phyloP scores from a whole-genome alignment of 2,113 vertebrate genomes.

The Hiodon tergisus region DNA sequence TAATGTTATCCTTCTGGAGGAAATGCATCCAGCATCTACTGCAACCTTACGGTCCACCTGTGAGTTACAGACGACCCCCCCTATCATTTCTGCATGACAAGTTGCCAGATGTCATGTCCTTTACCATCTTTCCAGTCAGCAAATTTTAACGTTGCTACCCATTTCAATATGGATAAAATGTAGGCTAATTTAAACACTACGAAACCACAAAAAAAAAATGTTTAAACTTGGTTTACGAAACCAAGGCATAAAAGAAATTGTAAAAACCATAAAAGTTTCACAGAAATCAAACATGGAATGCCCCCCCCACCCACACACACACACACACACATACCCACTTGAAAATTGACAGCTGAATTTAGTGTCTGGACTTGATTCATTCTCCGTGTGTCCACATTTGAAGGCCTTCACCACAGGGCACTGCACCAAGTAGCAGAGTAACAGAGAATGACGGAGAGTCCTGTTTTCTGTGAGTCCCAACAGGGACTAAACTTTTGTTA shows the following conservation, averaged over 20 bases:
- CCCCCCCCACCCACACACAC: neutral
- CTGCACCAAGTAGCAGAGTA: conserved; percentile 17
- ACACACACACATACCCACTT: too few species aligned
- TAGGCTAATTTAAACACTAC: too few species aligned
- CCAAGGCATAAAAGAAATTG: conserved; percentile 19
- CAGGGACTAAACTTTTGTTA: conserved; percentile 39
- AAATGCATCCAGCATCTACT: too few species aligned
- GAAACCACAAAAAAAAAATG: neutral
- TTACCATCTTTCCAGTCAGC: too few species aligned
- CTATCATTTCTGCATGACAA: too few species aligned
- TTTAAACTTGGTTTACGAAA: conserved; percentile 2
- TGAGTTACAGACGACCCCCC: too few species aligned
- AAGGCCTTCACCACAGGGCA: conserved; percentile 30
- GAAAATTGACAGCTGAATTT: too few species aligned
- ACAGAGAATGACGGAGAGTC: conserved; percentile 3
- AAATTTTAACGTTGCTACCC: too few species aligned
- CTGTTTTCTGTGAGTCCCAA: conserved; percentile 27
- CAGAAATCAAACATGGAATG: conserved; percentile 27
- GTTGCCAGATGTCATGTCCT: too few species aligned
- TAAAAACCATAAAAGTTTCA: neutral
- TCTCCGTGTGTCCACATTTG: conserved; percentile 34
- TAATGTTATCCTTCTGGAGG: too few species aligned
- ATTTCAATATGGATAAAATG: too few species aligned
- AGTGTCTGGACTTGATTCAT: conserved; percentile 7
- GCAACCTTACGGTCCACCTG: too few species aligned